phyloP scores from a whole-genome alignment of 2,888 invertebrate genomes.

The Globia sparganii region DNA sequence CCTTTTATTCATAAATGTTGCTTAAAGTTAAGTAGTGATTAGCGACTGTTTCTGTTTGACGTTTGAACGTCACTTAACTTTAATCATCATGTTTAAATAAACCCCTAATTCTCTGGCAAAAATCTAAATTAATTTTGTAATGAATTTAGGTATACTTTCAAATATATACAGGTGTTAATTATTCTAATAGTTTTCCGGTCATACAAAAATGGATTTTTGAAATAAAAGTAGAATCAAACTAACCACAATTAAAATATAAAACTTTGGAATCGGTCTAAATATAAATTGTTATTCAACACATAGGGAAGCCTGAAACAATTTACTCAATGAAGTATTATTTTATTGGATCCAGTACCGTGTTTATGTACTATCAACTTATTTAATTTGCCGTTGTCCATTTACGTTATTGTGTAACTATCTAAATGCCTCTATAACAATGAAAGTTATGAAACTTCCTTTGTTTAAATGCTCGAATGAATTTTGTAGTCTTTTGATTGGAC shows the following conservation, averaged over 20 bases:
- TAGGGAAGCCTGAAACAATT: neutral
- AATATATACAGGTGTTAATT: neutral
- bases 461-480: neutral
- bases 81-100: too few species aligned
- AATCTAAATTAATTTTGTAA: neutral
- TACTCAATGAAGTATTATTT: slow-evolving; percentile 8
- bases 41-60: too few species aligned
- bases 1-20: too few species aligned
- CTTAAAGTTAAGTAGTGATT: too few species aligned
- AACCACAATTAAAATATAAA: neutral
- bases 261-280: neutral
- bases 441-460: slow-evolving; percentile 1
- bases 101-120: neutral
- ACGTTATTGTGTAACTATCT: slow-evolving; percentile 1
- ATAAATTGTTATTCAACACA: slow-evolving; percentile 11
- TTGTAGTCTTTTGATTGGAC: neutral
- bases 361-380: slow-evolving; percentile 33
- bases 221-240: neutral
- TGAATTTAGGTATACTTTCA: neutral
- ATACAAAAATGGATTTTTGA: too few species aligned
- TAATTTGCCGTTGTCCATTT: slow-evolving; percentile 1
- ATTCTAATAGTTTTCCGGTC: too few species aligned
- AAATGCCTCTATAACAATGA: slow-evolving; percentile 2
- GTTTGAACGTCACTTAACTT: too few species aligned
- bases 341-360: neutral